A percentile compares a stretch with the other conserved stretches of the same genome.
These are phyloP conservation scores for Oryzaephilus surinamensis DNA, from an alignment of 1,140 invertebrate species.

Conservation along the genomic window DNA sequence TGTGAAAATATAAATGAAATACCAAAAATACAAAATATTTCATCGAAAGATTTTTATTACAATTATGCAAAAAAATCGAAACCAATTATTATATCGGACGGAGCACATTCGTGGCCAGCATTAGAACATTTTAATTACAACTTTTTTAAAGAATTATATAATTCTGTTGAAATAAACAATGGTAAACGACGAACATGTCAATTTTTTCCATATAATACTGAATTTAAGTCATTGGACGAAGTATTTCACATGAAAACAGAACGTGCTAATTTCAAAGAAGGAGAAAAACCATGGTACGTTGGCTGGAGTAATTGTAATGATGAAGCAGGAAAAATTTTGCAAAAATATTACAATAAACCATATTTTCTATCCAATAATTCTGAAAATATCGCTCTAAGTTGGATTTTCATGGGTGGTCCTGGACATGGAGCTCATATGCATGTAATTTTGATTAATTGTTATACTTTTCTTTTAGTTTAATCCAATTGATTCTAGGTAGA, in stretches of 20 bases:
- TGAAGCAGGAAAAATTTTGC: conserved; percentile 58
- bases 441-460: no score
- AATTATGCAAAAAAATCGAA: conserved; percentile 61
- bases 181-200: conserved; percentile 57
- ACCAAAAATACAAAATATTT: conserved; percentile 51
- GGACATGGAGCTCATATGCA: conserved; percentile 91
- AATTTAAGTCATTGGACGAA: conserved; percentile 62
- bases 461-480: conserved; percentile 2
- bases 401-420: conserved; percentile 93
- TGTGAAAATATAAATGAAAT: conserved; percentile 53
- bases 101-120: conserved; percentile 67
- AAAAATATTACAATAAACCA: conserved; percentile 70
- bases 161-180: conserved; percentile 41
- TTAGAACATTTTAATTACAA: conserved; percentile 54
- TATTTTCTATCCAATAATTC: conserved; percentile 79
- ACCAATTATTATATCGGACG: conserved; percentile 79
- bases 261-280: conserved; percentile 51
- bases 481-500: conserved; percentile 69
- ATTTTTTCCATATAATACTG: conserved; percentile 87
- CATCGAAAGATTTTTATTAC: conserved; percentile 52
- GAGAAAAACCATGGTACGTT: conserved; percentile 73
- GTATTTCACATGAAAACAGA: conserved; percentile 66
- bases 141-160: conserved; percentile 72
- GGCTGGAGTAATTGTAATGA: conserved; percentile 92
- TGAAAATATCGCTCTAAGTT: conserved; percentile 78